phyloP scores from a whole-genome alignment of 2,888 invertebrate species.

The Ichneumoninae sp. region DNA sequence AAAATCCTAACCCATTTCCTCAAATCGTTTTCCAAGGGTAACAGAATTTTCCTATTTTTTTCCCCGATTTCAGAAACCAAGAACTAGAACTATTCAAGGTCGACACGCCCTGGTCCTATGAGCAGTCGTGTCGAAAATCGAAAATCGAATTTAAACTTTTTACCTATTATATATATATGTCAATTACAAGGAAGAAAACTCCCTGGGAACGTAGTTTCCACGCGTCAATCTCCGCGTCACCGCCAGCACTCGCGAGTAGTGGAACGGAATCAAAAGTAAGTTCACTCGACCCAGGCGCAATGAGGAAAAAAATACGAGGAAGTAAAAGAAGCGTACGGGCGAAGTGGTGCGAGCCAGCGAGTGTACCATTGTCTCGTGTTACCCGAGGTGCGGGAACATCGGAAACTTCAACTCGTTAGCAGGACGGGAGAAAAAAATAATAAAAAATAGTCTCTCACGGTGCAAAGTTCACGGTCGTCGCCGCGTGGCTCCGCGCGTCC shows the following conservation, averaged over 20 bases:
- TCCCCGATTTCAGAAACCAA: not conserved
- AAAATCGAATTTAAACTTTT: not conserved
- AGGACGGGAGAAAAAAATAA: not conserved
- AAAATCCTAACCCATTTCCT: slow-evolving; percentile 29
- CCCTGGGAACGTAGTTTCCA: not conserved
- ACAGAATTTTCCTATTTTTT: not conserved
- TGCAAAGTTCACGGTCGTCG: slow-evolving; percentile 79
- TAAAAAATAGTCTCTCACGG: slow-evolving; percentile 80
- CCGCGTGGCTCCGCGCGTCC: slow-evolving; percentile 60
- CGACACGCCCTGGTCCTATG: not conserved
- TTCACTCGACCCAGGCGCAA: not conserved
- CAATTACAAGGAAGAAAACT: not conserved
- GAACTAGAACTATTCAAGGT: not conserved
- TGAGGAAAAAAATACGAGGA: not conserved
- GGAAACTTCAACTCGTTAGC: slow-evolving; percentile 48
- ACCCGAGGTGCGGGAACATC: slow-evolving; percentile 33
- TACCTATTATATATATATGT: not conserved
- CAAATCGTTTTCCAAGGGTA: not conserved
- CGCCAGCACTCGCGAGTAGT: not conserved
- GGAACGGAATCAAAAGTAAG: slow-evolving; percentile 9
- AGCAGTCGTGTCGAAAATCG: no score
- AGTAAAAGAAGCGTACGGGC: slow-evolving; percentile 1
- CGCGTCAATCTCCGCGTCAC: not conserved
- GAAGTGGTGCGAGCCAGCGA: slow-evolving; percentile 28
- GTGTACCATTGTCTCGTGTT: slow-evolving; percentile 53